Base-by-base conservation (phyloP, 2,888 invertebrate species). In the Gymnoscelis rufifasciata region DNA sequence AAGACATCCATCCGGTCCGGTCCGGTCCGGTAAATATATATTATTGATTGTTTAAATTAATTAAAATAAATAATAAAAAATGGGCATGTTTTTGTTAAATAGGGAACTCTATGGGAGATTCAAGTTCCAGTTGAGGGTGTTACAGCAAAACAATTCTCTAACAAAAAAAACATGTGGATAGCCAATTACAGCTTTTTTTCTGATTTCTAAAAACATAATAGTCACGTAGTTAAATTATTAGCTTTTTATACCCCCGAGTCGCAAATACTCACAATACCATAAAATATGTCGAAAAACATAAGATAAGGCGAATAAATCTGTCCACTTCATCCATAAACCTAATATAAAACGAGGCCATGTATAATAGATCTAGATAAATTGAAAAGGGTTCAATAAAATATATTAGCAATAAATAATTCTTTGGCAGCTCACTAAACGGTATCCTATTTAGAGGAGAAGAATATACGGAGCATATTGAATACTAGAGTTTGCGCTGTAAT, bases 371-470 rank as follows among this genome's bases (percentile, higher is more conserved):
- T 40, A 39, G 33, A 42, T 45, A 52, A 54, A 56, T 56, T 54
- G 50, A 54, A 55, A 53, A 43, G 38, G 40, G 46, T 51, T 35
- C 47, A 40, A 47, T 47, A 51, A 58, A 52, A 52, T 52, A 49
- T 48, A 53, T 51, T 29, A 47, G 39, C 43, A 33, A 52, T 53
- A 51, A 56, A 59, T 54, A 50, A 54, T 50, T 47, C 45, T 40
- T 36, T 38, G 43, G 43, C 38, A 45, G 36, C 43, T 27, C 46
- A 53, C 46, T 52, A 45, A 29, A 42, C 39, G 23, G 40, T 49
- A 56, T 54, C 52, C 48, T 51, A 37, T 35, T 47, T 48, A 48
- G 39, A 52, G 53, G 52, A 52, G 51, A 51, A 49, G 46, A 41
- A 51, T 54, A 51, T 51, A n/a, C 26, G 11, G 8, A 31, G 10